Conservation (phyloP, 2,888 invertebrate species). For the Cynaeus angustus region DNA sequence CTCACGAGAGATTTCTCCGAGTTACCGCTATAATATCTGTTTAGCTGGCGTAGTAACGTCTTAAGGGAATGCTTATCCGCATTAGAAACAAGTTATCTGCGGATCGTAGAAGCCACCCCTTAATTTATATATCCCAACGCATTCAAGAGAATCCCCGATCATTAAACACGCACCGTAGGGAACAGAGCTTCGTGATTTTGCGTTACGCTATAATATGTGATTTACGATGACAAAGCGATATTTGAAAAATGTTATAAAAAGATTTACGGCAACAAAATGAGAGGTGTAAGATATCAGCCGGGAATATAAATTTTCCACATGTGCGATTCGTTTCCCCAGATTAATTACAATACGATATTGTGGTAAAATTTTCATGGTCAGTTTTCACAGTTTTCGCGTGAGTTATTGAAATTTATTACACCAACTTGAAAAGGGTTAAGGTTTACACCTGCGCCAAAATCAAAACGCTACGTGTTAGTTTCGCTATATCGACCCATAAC, state of each 20-base stretch:
- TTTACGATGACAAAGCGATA: constrained; percentile 23
- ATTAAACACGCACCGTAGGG: constrained; percentile 4
- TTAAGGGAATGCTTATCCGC: constrained; percentile 34
- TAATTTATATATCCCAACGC: constrained; percentile 22
- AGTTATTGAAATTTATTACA: constrained; percentile 23
- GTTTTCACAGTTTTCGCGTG: constrained; percentile 10
- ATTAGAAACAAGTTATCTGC: constrained; percentile 39
- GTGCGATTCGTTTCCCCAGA: constrained; percentile 1
- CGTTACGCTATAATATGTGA: constrained; percentile 19
- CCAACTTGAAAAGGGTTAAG: not conserved
- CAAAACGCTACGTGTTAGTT: constrained; percentile 28
- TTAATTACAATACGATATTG: constrained; percentile 32
- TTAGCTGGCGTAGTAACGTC: constrained; percentile 26
- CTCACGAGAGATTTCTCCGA: constrained; percentile 24
- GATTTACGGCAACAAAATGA: constrained; percentile 11
- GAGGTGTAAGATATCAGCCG: not conserved
- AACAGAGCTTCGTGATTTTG: constrained; percentile 3
- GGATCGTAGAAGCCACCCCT: constrained; percentile 18
- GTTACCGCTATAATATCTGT: constrained; percentile 24
- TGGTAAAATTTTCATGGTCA: constrained; percentile 27
- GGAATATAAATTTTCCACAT: constrained; percentile 3
- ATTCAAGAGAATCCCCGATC: constrained; percentile 15
- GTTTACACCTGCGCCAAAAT: constrained; percentile 7
- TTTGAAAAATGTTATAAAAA: constrained; percentile 6
- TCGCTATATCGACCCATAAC: constrained; percentile 37